Conservation (phyloP, 1,140 invertebrate genomes). For the Cotesia typhae region DNA sequence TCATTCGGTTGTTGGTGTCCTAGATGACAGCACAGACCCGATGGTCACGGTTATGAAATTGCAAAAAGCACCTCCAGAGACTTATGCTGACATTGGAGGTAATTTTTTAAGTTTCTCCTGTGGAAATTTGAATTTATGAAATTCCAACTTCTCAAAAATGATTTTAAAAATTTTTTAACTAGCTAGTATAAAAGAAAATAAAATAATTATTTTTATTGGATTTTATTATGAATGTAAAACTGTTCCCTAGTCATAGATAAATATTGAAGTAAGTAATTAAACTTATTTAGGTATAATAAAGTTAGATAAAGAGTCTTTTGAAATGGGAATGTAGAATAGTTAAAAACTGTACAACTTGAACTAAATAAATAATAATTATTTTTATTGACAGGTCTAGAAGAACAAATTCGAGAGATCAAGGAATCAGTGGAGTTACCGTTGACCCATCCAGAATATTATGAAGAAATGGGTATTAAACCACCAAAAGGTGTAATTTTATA, state of each 20-base stretch:
- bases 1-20: conserved; percentile 97
- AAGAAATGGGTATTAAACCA: conserved; percentile 99
- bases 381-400: conserved; percentile 78
- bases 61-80: conserved; percentile 99
- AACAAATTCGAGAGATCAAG: conserved; percentile 99
- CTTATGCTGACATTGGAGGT: conserved; percentile 99
- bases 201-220: conserved; percentile 25
- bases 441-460: conserved; percentile 99
- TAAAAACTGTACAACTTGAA: too few species aligned
- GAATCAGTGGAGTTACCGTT: conserved; percentile 98
- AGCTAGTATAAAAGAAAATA: too few species aligned
- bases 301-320: too few species aligned
- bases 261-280: too few species aligned
- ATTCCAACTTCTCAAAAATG: too few species aligned
- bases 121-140: not conserved
- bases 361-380: not conserved
- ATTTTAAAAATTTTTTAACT: too few species aligned
- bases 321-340: too few species aligned
- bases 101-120: conserved; percentile 11
- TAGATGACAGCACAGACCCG: conserved; percentile 98
- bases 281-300: too few species aligned
- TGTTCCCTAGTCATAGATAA: too few species aligned
- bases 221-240: too few species aligned
- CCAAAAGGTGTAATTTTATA: conserved; percentile 99
- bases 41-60: conserved; percentile 99